phyloP scores from a whole-genome alignment of 2,113 vertebrate genomes.

The Chunga burmeisteri region DNA sequence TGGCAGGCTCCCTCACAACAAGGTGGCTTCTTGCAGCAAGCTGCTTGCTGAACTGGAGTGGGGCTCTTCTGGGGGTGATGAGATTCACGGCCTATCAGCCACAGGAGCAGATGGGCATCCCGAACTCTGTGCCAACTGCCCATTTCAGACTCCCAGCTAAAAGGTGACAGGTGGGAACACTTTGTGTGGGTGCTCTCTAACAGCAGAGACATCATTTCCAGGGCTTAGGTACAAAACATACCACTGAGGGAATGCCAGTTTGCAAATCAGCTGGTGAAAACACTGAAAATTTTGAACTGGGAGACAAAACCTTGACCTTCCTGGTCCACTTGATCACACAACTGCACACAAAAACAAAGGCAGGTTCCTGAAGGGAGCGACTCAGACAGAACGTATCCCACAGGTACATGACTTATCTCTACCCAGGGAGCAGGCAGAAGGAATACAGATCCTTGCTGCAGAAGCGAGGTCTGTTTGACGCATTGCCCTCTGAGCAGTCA shows the following conservation, averaged over 20 bases:
- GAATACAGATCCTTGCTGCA: background rate
- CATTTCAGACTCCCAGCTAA: background rate
- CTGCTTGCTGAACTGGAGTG: accelerated
- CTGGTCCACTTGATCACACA: background rate
- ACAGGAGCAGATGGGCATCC: accelerated
- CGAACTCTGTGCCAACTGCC: background rate
- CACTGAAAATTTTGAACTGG: background rate
- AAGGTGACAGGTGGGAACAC: background rate
- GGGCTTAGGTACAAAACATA: background rate
- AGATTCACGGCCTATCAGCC: background rate
- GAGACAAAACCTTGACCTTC: background rate
- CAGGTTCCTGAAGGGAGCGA: background rate
- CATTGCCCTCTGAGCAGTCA: background rate
- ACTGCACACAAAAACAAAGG: accelerated
- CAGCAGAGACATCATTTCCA: background rate
- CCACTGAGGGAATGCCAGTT: background rate
- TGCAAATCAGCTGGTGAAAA: background rate
- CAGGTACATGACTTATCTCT: accelerated
- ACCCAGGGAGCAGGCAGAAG: background rate
- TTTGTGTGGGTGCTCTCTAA: too few relatives aligned
- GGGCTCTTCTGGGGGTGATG: too few relatives aligned
- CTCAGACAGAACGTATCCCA: accelerated
- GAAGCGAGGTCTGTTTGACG: too few relatives aligned
- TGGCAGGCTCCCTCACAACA: background rate
- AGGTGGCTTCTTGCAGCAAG: background rate